These are phyloP conservation scores for Spermophilus dauricus DNA, from an alignment of 2,113 vertebrate genomes.

Conservation along the genomic window DNA sequence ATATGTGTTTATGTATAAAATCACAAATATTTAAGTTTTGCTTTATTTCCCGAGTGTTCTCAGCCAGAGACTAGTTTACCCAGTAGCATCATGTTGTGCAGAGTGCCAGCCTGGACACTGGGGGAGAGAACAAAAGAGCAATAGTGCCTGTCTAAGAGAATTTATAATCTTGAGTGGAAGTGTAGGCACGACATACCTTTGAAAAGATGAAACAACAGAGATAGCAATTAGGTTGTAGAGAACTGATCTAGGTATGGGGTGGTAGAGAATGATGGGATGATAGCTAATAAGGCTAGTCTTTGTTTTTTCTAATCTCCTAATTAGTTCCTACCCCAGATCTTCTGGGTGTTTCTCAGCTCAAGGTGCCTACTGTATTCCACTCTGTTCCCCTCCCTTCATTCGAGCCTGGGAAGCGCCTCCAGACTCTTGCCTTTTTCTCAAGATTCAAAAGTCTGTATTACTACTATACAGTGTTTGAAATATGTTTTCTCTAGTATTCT, in stretches of 20 bases:
- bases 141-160: not conserved
- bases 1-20: not conserved
- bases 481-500: not conserved
- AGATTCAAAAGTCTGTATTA: not conserved
- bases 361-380: not conserved
- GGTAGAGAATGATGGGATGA: no score
- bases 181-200: not conserved
- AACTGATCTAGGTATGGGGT: not conserved
- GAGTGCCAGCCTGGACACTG: not conserved
- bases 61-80: not conserved
- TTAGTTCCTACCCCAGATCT: not conserved
- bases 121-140: not conserved
- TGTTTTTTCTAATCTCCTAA: not conserved
- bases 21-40: not conserved
- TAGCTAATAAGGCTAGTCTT: not conserved
- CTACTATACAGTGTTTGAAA: not conserved
- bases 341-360: not conserved
- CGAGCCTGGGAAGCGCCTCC: not conserved
- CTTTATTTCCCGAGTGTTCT: not conserved
- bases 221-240: not conserved
- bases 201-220: not conserved
- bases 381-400: no score
- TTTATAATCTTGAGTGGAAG: not conserved
- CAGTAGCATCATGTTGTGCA: not conserved
- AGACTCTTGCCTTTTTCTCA: not conserved